Evolutionary conservation across 30 jellyfish, hydroid and myxozoan genomes (phyloP), one percentile per base, ranked within the genome.

Genomic region (Phacellophora camtschatica): DNA sequence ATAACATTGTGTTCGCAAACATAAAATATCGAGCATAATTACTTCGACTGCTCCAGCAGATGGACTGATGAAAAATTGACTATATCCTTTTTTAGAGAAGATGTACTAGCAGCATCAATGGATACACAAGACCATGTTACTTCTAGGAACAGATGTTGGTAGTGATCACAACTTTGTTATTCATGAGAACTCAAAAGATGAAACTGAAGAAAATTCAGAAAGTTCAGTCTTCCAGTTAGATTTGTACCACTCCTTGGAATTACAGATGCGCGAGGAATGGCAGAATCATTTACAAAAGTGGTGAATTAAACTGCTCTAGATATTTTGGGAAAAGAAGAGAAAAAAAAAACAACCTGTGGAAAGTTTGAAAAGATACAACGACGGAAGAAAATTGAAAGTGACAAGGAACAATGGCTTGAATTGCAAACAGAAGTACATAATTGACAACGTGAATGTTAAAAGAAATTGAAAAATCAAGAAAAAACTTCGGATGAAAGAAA

Each of bases 301-400:
- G 50, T 71, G 85, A 71, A 71, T 50, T 74, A 71, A 31, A 75
- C 35, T 50, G 85, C 85, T 25, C 22, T 71, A 75, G 85, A 71
- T 45, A 34, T 33, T 10, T 75, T 71, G 18, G 80, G 80, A 10
- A 75, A 75, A 42, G 79, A 58, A 29, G 57, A 75, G 39, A 75
- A 36, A 37, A 75, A 31, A 82, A 75, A 75, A 37, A 64, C 29
- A 39, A 81, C 79, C 4, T 75, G 88, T 29, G n/a, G 88, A 54
- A 58, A 75, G 55, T 22, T 23, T 75, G 77, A 81, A 73, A 59
- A 73, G 51, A 73, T 48, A 56, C 22, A 81, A 73, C 30, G 86
- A 73, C n/a, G 31, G 86, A 31, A 46, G 83, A 53, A 51, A 43
- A 25, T 46, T 41, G 13, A 70, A 70, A 36, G 84, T 77, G 22